Base-by-base conservation (phyloP, 2,888 invertebrate genomes). In the Cremastobaeus sp. region DNA sequence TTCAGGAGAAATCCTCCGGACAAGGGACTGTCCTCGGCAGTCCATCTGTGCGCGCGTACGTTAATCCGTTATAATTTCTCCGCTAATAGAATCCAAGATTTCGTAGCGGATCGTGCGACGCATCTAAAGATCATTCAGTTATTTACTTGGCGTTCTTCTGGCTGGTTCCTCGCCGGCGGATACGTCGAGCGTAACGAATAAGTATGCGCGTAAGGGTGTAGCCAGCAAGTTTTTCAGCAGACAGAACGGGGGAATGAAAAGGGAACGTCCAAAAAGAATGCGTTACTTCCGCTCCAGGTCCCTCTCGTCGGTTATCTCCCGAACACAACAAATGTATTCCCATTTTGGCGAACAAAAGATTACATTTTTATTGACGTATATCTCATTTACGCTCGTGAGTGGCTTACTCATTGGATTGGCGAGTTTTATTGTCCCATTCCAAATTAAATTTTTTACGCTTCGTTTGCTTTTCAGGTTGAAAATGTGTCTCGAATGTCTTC, bases 51-150 rank as follows among this genome's bases (percentile, higher is more conserved):
- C 76, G 76, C 75, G 50, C 76, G 73, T 70, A 81, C 81, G 84
- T 84, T 83, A 83, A 84, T 85, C 86, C 86, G 86, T 86, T 86
- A 86, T 86, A 86, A 86, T 86, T 86, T 86, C 86, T 85, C 84
- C 85, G 86, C 83, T 86, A 86, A 85, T 86, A 84, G 86, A 86
- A 86, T 86, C 86, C 85, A 77, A 86, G 86, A 86, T 86, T 86
- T 86, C 84, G 84, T 85, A 81, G 82, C 76, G 81, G 76, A 75
- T 81, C 86, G 86, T 85, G 85, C 82, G 76, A 55, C 69, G 85
- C 84, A 85, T 86, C 78, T 78, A 78, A 80, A 83, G 77, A 34
- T 52, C 39, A 17, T 39, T 41, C 60, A 37, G 43, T 57, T 39
- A 68, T 60, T 28, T 74, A 74, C 57, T 52, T 43, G 20, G 48